Evolutionary conservation across 2,113 vertebrate species (phyloP).

Genomic region (Lota lota): DNA sequence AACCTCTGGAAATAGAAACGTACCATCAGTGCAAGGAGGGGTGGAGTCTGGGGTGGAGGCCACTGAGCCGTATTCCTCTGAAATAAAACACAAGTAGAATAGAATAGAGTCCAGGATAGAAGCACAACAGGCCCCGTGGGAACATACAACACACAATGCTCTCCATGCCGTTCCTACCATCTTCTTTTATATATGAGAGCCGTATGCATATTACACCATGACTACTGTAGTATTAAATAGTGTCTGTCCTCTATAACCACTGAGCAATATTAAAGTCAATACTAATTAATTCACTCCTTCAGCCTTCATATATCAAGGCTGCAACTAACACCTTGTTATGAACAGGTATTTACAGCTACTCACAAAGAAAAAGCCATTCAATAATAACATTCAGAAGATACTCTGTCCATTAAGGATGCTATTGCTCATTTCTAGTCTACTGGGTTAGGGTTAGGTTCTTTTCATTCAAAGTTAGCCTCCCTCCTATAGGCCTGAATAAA

Average conservation of each 20-base stretch:
- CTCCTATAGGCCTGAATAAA: too few species aligned
- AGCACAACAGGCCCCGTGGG: too few species aligned
- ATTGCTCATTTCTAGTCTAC: too few species aligned
- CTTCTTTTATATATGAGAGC: too few species aligned
- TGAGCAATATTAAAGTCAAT: neutral
- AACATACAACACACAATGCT: too few species aligned
- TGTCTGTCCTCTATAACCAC: neutral
- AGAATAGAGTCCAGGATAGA: neutral
- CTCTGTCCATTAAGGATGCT: too few species aligned
- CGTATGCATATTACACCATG: neutral
- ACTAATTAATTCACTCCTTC: neutral
- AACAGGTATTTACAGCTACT: neutral
- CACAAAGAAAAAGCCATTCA: too few species aligned
- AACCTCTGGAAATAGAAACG: neutral
- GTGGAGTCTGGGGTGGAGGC: constrained; percentile 79
- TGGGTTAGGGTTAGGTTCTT: too few species aligned
- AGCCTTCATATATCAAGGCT: neutral
- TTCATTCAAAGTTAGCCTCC: too few species aligned
- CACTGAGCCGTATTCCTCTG: constrained; percentile 79
- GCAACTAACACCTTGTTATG: neutral
- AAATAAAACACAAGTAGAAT: constrained; percentile 39
- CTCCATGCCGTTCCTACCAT: too few species aligned
- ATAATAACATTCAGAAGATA: too few species aligned
- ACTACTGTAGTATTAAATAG: neutral
- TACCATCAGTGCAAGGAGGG: constrained; percentile 78